Base-by-base conservation (phyloP, 2,888 invertebrate genomes). In the Ochropleura plecta region DNA sequence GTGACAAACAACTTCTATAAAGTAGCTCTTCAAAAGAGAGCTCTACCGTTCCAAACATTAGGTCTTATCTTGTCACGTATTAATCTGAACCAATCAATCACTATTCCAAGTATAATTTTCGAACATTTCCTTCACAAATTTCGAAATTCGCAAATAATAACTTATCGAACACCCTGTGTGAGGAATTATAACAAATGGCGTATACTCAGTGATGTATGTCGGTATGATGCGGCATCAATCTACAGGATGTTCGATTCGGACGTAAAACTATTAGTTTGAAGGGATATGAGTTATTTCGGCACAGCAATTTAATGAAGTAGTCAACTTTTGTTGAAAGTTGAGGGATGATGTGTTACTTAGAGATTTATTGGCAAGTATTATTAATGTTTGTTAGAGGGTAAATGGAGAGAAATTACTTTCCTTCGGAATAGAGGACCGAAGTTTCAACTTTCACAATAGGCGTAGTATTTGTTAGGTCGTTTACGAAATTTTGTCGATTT, bases 181-280 rank as follows among this genome's bases (percentile, higher is more conserved):
- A 67, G 73, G 91, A 89, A 91, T 91, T 92, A 93, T 93, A 93
- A 93, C 90, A 93, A 93, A 94, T 93, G 90, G 90, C 86, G 89
- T 83, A 82, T 87, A 89, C 83, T 75, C 87, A 84, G 89, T 94
- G 94, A 94, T 92, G 91, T 92, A 93, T 93, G 91, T 86, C 78
- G 88, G 87, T 90, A 91, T 91, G 91, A 90, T 88, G 87, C 83
- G 84, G 85, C 91, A 92, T 92, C 92, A 89, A 92, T 92, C 91
- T 89, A 80, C 44, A 46, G 71, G 75, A 84, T 79, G 81, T 81
- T 83, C 84, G 81, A 89, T 87, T 87, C 84, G 82, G 81, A 78
- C 84, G 81, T 82, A 81, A 85, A 89, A 89, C 88, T 90, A 88
- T 89, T 88, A 86, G 76, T 75, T 75, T 71, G 80, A 62, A 73